Percentiles rank a stretch among this genome's conserved stretches.
phyloP scores from a whole-genome alignment of 2,888 invertebrate genomes.

The Cheilosia impressa region DNA sequence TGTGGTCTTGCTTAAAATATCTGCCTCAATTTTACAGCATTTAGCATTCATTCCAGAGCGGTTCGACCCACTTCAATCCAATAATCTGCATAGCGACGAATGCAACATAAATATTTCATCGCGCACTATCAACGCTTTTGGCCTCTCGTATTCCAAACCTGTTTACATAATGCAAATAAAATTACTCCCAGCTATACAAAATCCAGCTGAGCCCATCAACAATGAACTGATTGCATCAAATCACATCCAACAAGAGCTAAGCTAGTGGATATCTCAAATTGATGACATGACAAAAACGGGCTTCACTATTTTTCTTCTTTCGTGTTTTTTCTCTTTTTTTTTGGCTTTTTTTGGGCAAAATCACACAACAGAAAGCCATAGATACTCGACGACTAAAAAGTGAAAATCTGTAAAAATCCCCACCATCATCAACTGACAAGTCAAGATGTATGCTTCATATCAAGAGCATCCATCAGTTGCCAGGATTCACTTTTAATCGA shows the following conservation, averaged over 20 bases:
- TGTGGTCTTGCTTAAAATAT: too few species aligned
- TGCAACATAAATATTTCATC: too few species aligned
- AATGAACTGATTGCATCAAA: conserved; percentile 44
- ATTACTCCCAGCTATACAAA: not conserved
- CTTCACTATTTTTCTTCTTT: conserved; percentile 15
- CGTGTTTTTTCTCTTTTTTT: too few species aligned
- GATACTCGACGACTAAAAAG: conserved; percentile 32
- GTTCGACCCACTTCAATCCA: not conserved
- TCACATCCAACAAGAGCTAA: conserved; percentile 25
- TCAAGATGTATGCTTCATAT: conserved; percentile 71
- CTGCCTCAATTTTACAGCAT: too few species aligned
- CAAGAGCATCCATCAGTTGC: conserved; percentile 74
- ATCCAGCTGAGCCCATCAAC: conserved; percentile 27
- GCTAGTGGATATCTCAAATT: conserved; percentile 40
- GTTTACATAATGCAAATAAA: not conserved
- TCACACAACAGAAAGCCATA: conserved; percentile 21
- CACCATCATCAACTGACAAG: conserved; percentile 70
- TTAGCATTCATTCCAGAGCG: too few species aligned
- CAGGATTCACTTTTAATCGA: conserved; percentile 72
- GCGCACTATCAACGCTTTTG: too few species aligned
- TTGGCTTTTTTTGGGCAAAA: conserved; percentile 11
- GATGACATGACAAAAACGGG: conserved; percentile 37
- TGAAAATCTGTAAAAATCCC: conserved; percentile 65
- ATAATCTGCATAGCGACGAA: too few species aligned
- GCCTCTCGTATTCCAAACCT: not conserved